A percentile compares a stretch with the other conserved stretches of the same genome.
These are phyloP conservation scores for Hystrix brachyura DNA, from an alignment of 2,113 vertebrate genomes.

Conservation along the genomic window DNA sequence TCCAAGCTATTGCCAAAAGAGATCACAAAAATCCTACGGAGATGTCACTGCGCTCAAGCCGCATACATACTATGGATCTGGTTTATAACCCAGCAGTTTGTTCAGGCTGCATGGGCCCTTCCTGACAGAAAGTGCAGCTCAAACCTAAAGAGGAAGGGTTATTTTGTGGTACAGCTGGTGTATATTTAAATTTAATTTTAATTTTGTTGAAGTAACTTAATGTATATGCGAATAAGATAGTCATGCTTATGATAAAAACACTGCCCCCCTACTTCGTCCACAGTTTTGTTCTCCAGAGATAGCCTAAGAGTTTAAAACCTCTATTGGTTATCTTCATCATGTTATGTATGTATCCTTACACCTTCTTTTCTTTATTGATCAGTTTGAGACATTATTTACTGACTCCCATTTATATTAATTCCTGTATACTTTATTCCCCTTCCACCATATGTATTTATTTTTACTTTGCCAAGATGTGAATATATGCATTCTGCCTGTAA, in stretches of 20 bases:
- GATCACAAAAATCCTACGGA: background rate
- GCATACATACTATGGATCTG: background rate
- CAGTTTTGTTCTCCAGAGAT: background rate
- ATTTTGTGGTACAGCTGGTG: background rate
- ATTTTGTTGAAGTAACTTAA: background rate
- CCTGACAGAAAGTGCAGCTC: background rate
- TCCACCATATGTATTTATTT: background rate
- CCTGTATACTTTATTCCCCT: background rate
- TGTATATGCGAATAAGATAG: background rate
- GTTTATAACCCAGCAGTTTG: background rate
- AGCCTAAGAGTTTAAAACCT: background rate
- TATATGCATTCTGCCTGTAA: background rate
- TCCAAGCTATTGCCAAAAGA: background rate
- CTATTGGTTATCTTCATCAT: background rate
- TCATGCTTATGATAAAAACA: background rate
- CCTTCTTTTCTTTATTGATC: background rate
- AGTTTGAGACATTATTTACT: background rate
- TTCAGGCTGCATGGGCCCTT: background rate
- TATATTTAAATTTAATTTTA: slow-evolving; percentile 29
- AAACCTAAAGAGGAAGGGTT: background rate
- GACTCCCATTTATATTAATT: slow-evolving; percentile 10
- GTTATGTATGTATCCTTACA: background rate
- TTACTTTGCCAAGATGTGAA: background rate
- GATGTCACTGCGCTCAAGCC: background rate
- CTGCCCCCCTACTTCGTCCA: background rate